These are phyloP conservation scores for honey bee (Apis mellifera) DNA, from an alignment of 1,140 invertebrate species.

Conservation along the genomic window DNA sequence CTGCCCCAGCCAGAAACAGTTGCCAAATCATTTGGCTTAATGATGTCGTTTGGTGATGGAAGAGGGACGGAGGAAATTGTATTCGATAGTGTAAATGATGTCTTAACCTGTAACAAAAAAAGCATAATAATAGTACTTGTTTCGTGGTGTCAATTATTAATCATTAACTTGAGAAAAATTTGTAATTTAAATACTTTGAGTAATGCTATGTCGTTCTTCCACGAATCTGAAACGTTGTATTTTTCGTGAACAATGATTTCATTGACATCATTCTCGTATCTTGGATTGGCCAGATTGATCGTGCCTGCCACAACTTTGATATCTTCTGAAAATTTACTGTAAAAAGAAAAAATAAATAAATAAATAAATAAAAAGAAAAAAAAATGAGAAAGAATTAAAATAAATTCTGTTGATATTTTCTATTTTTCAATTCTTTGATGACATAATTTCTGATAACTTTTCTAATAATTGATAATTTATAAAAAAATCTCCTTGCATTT, in stretches of 20 bases:
- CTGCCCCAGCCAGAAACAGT: conserved; percentile 65
- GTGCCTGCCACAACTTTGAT: conserved; percentile 56
- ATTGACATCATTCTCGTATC: neutral
- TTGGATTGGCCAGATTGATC: conserved; percentile 16
- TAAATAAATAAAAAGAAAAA: too few relatives aligned
- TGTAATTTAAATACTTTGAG: conserved; percentile 36
- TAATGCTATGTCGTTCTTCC: conserved; percentile 63
- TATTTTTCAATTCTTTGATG: too few relatives aligned
- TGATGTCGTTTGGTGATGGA: neutral
- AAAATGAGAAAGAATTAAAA: neutral
- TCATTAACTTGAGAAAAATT: neutral
- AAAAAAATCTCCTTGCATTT: too few relatives aligned
- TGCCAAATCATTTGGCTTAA: conserved; percentile 33
- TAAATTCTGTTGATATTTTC: too few relatives aligned
- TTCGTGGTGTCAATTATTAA: neutral
- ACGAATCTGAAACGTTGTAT: conserved; percentile 47
- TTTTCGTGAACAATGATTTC: conserved; percentile 58
- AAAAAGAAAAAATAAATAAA: neutral
- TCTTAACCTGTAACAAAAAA: conserved; percentile 36
- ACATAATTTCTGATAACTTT: too few relatives aligned
- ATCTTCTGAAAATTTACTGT: neutral
- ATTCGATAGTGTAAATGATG: conserved; percentile 20
- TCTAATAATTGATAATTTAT: too few relatives aligned
- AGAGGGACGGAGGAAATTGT: conserved; percentile 31
- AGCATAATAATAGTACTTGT: neutral